Conservation (phyloP, 2,113 vertebrate genomes). For the Stigmatopora argus region DNA sequence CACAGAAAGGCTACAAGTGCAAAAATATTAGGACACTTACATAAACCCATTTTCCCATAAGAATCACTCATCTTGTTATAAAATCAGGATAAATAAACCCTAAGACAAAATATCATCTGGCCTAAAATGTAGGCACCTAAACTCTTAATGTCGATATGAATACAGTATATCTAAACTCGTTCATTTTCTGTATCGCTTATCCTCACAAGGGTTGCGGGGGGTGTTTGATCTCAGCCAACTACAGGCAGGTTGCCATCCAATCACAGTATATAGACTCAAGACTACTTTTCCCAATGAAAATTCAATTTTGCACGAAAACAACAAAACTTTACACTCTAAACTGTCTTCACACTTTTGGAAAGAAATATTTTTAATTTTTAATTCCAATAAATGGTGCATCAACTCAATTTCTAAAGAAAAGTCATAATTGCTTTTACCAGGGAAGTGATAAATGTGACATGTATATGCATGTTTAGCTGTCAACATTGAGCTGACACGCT, state of each 20-base stretch:
- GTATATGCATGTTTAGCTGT: slow-evolving; percentile 4
- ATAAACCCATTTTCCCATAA: neutral
- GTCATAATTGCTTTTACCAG: slow-evolving; percentile 33
- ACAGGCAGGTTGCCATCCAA: no score
- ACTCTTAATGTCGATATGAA: no score
- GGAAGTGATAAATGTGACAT: slow-evolving; percentile 29
- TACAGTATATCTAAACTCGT: no score
- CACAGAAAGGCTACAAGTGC: neutral
- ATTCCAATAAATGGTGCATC: neutral
- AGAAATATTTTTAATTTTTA: neutral
- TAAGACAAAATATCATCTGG: neutral
- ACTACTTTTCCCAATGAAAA: neutral
- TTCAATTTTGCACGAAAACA: neutral
- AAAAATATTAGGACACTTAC: neutral
- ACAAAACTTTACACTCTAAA: neutral
- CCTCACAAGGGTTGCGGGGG: no score
- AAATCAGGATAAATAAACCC: neutral
- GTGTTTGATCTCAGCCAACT: no score
- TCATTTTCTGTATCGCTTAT: no score
- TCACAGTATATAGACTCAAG: neutral
- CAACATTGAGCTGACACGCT: slow-evolving; percentile 2
- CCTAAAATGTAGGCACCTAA: neutral
- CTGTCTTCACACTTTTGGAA: neutral
- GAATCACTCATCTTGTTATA: neutral
- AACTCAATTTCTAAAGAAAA: slow-evolving; percentile 25